phyloP scores from a whole-genome alignment of 2,888 invertebrate genomes.

The Ommatoiulus sabulosus region DNA sequence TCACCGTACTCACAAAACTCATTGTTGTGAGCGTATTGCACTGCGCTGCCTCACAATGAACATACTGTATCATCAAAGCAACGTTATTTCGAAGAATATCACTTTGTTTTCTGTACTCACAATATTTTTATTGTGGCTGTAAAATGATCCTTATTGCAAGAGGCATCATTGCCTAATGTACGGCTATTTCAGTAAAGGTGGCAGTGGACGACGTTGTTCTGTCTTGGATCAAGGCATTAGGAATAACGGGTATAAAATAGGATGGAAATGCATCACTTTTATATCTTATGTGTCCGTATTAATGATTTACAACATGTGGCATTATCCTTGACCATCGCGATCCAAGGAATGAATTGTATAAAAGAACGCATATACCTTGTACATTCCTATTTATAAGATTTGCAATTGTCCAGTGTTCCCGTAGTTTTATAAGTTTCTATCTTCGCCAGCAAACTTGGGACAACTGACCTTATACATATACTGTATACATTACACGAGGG shows the following conservation, averaged over 20 bases:
- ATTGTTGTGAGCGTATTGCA: not conserved
- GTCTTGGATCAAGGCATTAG: not conserved
- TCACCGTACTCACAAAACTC: not conserved
- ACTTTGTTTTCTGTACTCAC: not conserved
- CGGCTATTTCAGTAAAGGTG: not conserved
- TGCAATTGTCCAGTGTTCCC: too few relatives aligned
- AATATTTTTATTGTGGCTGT: not conserved
- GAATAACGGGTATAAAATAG: not conserved
- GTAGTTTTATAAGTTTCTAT: too few relatives aligned
- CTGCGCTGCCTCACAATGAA: not conserved
- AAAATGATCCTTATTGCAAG: not conserved
- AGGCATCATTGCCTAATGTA: not conserved
- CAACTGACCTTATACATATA: too few relatives aligned
- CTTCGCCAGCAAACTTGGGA: too few relatives aligned
- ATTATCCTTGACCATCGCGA: not conserved
- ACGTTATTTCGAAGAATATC: not conserved
- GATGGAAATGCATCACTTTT: not conserved
- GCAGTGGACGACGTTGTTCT: not conserved
- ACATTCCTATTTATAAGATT: not conserved
- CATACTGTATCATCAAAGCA: not conserved
- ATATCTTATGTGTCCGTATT: not conserved
- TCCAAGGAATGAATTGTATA: not conserved
- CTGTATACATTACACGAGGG: too few relatives aligned
- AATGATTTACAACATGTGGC: not conserved
- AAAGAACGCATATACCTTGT: not conserved